Percentiles rank a stretch among this genome's conserved stretches.
Conservation (phyloP, 2,113 vertebrate genomes). For the Turnix velox region DNA sequence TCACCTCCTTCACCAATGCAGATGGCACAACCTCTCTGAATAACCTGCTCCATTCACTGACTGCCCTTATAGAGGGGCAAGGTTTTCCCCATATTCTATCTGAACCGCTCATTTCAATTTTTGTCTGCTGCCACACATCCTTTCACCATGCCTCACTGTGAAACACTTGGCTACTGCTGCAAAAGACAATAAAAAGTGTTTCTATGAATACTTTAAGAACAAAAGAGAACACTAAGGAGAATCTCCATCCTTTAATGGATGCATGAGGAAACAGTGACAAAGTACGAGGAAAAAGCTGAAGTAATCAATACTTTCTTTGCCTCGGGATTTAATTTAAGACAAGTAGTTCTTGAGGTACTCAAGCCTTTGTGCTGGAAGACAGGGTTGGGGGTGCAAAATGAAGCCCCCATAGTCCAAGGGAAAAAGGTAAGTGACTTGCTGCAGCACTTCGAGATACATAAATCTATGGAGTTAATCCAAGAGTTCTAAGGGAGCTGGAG, state of each 20-base stretch:
- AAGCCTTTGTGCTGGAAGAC: neutral
- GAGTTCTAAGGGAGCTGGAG: neutral
- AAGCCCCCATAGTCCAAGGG: neutral
- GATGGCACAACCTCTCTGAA: neutral
- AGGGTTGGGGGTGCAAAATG: neutral
- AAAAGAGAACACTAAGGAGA: neutral
- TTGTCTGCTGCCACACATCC: neutral
- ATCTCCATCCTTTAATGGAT: neutral
- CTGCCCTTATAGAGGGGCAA: neutral
- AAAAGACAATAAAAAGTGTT: neutral
- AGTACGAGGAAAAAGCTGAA: neutral
- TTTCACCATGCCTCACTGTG: accelerated
- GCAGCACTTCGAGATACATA: neutral
- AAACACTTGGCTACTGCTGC: neutral
- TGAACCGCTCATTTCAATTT: neutral
- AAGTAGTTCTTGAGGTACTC: neutral
- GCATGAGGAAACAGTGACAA: neutral
- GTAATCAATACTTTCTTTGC: neutral
- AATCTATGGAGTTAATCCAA: neutral
- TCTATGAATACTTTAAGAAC: neutral
- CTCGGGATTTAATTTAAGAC: neutral
- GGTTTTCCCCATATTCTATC: neutral
- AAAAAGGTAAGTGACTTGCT: neutral
- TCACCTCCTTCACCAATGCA: neutral
- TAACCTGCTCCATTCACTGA: neutral